Base-by-base conservation (phyloP, 2,888 invertebrate species). In the Macrosiphum euphorbiae region DNA sequence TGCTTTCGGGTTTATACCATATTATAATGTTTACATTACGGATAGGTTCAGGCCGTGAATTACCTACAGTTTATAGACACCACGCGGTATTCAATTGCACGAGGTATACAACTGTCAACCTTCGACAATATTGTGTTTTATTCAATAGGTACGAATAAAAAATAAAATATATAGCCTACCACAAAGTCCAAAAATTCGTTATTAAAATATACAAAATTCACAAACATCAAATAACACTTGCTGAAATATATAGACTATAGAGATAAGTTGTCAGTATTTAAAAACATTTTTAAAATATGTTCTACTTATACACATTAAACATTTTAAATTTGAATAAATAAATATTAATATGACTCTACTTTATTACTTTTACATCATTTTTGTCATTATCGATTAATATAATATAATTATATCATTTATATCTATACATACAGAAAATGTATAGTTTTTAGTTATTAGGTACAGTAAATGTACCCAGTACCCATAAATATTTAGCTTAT, bases 1-100 rank as follows among this genome's bases (percentile, higher is more conserved):
- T 41, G n/a, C 67, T 50, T 55, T 20, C 26, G 3, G 44, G 35
- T 55, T 5, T 85, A 85, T 41, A 8, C 16, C 47, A 41, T 88
- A 58, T 41, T 20, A 78, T n/a, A 44, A n/a, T n/a, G 87, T 92
- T 92, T 92, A 87, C 92, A 35, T 87, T 92, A 61, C 28, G 50
- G 50, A 67, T 87, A 41, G 87, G 67, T 92, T 67, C 11, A 41
- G 16, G 61, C 41, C 41, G 55, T 41, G 0, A 52, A 84, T 3
- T 26, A n/a, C n/a, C n/a, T n/a, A 26, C 0, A 28, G 35, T 90
- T 44, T 86, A 47, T n/a, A n/a, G 26, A 61, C 58, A 44, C 41
- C 35, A 67, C 11, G 26, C 2, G 24, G 50, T 90, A 67, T 67
- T 50, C 47, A 28, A 84, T 78, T 13, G n/a, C 67, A n/a, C 61